Conservation (phyloP, 1,140 invertebrate species). For the Monomorium pharaonis region DNA sequence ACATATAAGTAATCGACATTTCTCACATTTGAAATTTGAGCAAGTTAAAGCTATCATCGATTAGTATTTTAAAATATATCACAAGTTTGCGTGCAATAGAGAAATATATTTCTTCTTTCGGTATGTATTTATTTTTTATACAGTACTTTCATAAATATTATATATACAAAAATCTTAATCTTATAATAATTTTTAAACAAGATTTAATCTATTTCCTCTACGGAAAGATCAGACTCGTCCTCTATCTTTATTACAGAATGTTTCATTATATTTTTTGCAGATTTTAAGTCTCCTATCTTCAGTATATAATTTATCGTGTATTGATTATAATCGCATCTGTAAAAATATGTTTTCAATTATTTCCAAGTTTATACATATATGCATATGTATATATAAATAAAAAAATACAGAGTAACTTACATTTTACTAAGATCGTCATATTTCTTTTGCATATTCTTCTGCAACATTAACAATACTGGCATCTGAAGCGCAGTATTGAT, state of each 20-base stretch:
- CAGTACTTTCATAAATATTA: background rate
- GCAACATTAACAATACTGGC: constrained; percentile 89
- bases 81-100: background rate
- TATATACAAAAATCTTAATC: background rate
- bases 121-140: constrained; percentile 5
- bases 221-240: constrained; percentile 79
- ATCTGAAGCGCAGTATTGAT: constrained; percentile 86
- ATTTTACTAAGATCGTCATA: constrained; percentile 94
- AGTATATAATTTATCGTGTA: constrained; percentile 90
- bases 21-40: background rate
- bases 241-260: constrained; percentile 74
- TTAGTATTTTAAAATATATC: constrained; percentile 1
- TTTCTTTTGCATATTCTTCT: constrained; percentile 93
- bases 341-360: constrained; percentile 76
- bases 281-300: constrained; percentile 85
- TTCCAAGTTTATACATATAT: background rate
- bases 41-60: background rate
- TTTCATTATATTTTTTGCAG: constrained; percentile 71
- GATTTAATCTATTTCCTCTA: constrained; percentile 66
- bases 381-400: constrained; percentile 31
- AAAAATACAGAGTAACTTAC: constrained; percentile 86
- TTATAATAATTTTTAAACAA: constrained; percentile 4
- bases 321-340: constrained; percentile 93
- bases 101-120: constrained; percentile 4
- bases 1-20: too few species aligned